phyloP scores from a whole-genome alignment of 2,888 invertebrate genomes.

The Heptascelio sp. region DNA sequence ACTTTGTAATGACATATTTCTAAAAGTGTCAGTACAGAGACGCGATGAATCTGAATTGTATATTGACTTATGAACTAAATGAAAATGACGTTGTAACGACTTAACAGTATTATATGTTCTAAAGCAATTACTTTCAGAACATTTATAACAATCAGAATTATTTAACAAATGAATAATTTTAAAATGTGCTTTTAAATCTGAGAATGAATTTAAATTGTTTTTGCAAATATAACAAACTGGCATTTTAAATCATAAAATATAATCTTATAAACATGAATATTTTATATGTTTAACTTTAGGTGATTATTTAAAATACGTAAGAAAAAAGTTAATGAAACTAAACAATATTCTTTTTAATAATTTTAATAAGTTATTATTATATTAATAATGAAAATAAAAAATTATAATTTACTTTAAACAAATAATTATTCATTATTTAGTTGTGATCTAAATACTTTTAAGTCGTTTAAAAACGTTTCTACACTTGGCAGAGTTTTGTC shows the following conservation, averaged over 20 bases:
- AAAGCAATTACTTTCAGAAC: constrained; percentile 4
- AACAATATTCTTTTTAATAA: too few relatives aligned
- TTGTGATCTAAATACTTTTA: too few relatives aligned
- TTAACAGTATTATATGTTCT: constrained; percentile 19
- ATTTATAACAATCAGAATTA: constrained; percentile 2
- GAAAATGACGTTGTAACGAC: constrained; percentile 16
- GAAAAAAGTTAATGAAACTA: too few relatives aligned
- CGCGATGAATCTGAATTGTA: not conserved
- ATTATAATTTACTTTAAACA: too few relatives aligned
- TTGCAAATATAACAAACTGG: constrained; percentile 3
- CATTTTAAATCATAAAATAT: not conserved
- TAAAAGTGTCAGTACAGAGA: too few relatives aligned
- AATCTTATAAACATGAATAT: too few relatives aligned
- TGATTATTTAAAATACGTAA: too few relatives aligned
- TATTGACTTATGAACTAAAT: not conserved
- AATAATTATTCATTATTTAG: too few relatives aligned
- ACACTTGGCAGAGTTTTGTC: constrained; percentile 40
- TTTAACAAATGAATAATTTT: constrained; percentile 15
- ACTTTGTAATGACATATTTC: too few relatives aligned
- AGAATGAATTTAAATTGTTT: not conserved
- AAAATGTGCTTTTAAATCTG: constrained; percentile 15
- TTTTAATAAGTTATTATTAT: too few relatives aligned
- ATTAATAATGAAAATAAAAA: too few relatives aligned
- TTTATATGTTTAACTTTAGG: too few relatives aligned
- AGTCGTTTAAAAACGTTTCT: constrained; percentile 38